A percentile compares a stretch with the other conserved stretches of the same genome.
Conservation (phyloP, 1,140 invertebrate species). For the Ostrea edulis region DNA sequence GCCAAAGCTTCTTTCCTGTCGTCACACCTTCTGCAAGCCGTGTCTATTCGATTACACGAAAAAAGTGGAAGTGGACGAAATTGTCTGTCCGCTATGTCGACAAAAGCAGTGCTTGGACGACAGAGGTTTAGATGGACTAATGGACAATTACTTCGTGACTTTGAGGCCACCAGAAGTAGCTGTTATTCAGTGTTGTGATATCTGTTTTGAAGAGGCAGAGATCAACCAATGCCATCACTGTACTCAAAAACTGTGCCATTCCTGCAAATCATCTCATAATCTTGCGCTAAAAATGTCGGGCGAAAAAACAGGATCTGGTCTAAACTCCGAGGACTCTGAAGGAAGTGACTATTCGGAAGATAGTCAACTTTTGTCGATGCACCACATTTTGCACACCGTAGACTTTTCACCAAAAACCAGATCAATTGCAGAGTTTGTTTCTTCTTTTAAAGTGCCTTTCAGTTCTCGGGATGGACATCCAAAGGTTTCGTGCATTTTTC, state of each 20-base stretch:
- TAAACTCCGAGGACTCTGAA: neutral
- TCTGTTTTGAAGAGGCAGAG: conserved; percentile 12
- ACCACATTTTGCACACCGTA: neutral
- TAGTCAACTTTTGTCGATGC: neutral
- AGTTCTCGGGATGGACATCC: neutral
- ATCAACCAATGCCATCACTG: neutral
- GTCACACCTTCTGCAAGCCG: conserved; percentile 50
- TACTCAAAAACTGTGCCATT: neutral
- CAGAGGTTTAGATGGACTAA: conserved; percentile 13
- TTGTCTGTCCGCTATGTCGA: conserved; percentile 51
- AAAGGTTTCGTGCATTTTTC: neutral
- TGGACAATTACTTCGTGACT: conserved; percentile 32
- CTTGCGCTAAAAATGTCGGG: conserved; percentile 16
- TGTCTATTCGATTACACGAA: conserved; percentile 45
- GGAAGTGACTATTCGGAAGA: neutral
- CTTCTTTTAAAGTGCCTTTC: neutral
- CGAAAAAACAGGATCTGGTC: neutral
- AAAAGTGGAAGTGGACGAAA: conserved; percentile 14
- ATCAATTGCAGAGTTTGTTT: neutral
- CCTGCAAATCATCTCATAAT: neutral
- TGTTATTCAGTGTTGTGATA: conserved; percentile 12
- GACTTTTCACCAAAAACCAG: neutral
- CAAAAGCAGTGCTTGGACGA: neutral
- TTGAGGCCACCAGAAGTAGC: neutral
- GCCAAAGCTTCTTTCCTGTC: conserved; percentile 46